Conservation (phyloP, 2,888 invertebrate species). For the Chamaedrilus cognettii region DNA sequence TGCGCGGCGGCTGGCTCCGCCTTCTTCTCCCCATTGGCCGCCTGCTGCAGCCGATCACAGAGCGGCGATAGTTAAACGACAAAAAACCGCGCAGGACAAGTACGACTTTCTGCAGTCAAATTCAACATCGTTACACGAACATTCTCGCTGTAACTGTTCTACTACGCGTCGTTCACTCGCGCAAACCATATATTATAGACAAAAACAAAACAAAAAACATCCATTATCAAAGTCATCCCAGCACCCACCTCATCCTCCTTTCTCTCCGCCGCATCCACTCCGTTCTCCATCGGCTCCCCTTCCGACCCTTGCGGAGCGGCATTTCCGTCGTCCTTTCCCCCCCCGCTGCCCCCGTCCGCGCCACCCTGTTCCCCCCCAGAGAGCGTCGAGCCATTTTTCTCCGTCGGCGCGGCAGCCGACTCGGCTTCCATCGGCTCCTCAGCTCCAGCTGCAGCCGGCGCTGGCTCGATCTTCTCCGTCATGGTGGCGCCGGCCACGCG, state of each 20-base stretch:
- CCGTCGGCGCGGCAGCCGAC: constrained; percentile 14
- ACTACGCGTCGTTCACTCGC: too few species aligned
- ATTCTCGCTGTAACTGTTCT: too few species aligned
- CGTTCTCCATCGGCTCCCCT: constrained; percentile 11
- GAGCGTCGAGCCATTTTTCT: not conserved
- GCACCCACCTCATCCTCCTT: not conserved
- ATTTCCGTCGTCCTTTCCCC: constrained; percentile 17
- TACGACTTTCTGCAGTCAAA: too few species aligned
- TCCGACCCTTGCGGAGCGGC: constrained; percentile 53
- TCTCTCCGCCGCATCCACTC: not conserved
- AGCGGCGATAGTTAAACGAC: not conserved
- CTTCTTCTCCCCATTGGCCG: constrained; percentile 9
- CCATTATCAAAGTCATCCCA: too few species aligned
- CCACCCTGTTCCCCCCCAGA: not conserved
- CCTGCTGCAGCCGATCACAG: constrained; percentile 1
- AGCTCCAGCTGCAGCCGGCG: constrained; percentile 40
- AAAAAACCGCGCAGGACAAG: not conserved
- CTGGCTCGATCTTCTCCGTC: constrained; percentile 51
- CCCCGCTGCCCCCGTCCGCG: constrained; percentile 36
- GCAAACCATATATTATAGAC: too few species aligned
- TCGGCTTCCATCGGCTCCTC: constrained; percentile 56
- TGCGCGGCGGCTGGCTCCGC: too few species aligned
- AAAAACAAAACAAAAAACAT: too few species aligned
- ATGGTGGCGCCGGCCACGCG: constrained; percentile 80
- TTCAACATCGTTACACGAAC: too few species aligned